Evolutionary conservation across 2,113 vertebrate genomes (phyloP).

Genomic region (Trachemys scripta): DNA sequence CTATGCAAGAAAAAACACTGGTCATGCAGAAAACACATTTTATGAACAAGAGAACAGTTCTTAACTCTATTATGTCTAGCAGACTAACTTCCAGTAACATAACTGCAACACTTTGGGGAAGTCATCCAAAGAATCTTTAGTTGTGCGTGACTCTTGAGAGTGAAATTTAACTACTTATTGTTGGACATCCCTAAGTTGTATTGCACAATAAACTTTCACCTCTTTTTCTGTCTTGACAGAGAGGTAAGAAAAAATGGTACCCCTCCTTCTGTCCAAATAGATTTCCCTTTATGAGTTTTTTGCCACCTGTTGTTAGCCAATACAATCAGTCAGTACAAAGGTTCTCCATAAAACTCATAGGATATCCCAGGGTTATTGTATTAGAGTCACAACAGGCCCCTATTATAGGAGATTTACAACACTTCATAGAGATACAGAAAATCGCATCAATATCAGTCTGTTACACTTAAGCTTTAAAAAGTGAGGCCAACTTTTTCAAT

Average conservation of each 20-base stretch:
- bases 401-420: slow-evolving; percentile 8
- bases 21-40: not conserved
- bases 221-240: not conserved
- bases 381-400: not conserved
- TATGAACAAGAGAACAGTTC: not conserved
- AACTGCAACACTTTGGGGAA: not conserved
- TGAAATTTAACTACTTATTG: not conserved
- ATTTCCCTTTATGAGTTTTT: not conserved
- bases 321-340: not conserved
- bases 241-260: not conserved
- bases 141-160: not conserved
- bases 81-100: not conserved
- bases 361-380: not conserved
- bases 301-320: not conserved
- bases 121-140: not conserved
- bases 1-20: not conserved
- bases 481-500: not conserved
- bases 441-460: not conserved
- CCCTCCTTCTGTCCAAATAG: not conserved
- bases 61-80: not conserved
- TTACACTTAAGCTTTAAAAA: accelerated
- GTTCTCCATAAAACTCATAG: not conserved
- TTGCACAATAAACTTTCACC: accelerated
- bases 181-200: not conserved
- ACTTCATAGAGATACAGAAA: not conserved